These are phyloP conservation scores for Lemur catta DNA, from an alignment of 2,797 vertebrate genomes.

Conservation along the genomic window DNA sequence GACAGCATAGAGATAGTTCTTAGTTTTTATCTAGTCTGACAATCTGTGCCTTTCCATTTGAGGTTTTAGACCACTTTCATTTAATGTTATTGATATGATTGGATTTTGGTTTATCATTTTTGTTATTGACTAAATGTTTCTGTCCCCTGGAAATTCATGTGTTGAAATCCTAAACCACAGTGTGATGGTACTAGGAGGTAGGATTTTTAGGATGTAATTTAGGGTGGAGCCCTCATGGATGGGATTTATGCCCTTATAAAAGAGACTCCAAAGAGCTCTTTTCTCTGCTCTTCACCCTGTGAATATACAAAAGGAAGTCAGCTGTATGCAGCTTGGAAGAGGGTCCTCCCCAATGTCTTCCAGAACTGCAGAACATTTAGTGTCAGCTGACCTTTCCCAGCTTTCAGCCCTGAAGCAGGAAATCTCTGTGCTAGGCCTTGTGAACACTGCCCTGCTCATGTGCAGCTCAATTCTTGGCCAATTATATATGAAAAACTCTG, in stretches of 20 bases:
- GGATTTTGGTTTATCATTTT: not conserved
- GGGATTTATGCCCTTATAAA: not conserved
- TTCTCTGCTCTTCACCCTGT: not conserved
- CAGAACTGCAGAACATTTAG: not conserved
- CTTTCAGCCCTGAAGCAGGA: not conserved
- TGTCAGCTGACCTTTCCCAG: not conserved
- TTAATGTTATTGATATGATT: not conserved
- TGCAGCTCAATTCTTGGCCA: not conserved
- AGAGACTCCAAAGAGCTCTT: not conserved
- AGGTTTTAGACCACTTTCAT: not conserved
- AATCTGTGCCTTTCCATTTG: not conserved
- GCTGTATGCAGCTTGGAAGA: not conserved
- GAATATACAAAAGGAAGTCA: not conserved
- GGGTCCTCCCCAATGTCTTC: not conserved
- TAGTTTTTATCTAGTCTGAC: not conserved
- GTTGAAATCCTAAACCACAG: not conserved
- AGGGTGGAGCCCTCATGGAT: not conserved
- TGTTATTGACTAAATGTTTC: not conserved
- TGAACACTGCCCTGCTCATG: not conserved
- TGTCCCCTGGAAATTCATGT: not conserved
- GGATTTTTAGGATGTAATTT: not conserved
- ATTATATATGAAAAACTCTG: not conserved
- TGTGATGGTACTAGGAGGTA: not conserved
- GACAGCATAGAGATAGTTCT: not conserved
- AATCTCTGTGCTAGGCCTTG: not conserved